Conservation (phyloP, 2,113 vertebrate genomes). For the Notiomystis cincta region DNA sequence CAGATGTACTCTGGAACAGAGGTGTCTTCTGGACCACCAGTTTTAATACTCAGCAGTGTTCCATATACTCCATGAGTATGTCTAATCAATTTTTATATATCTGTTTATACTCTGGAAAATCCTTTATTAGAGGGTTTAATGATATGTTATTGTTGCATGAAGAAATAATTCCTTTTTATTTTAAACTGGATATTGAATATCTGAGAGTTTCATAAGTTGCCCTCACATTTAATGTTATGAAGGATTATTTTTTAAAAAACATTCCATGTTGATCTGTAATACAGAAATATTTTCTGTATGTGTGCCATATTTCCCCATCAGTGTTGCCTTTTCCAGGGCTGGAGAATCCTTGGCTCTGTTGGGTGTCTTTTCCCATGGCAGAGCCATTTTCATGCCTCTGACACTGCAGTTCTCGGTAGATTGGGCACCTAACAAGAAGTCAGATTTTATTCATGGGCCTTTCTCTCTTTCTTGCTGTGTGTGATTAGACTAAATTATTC, state of each 20-base stretch:
- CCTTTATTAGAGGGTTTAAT: background rate
- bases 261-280: background rate
- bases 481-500: background rate
- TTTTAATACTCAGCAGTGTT: background rate
- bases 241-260: fast-evolving
- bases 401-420: background rate
- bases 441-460: background rate
- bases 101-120: background rate
- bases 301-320: background rate
- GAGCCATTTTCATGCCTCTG: background rate
- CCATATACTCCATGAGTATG: background rate
- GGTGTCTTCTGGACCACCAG: background rate
- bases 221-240: fast-evolving
- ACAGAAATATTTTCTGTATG: background rate
- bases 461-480: background rate
- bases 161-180: background rate
- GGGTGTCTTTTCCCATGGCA: background rate
- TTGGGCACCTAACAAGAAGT: background rate
- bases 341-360: background rate
- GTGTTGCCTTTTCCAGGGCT: background rate
- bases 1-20: background rate
- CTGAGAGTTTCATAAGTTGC: background rate
- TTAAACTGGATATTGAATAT: fast-evolving
- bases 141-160: background rate
- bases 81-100: background rate